phyloP scores from a whole-genome alignment of 2,888 invertebrate genomes.

The Erpobdella octoculata region DNA sequence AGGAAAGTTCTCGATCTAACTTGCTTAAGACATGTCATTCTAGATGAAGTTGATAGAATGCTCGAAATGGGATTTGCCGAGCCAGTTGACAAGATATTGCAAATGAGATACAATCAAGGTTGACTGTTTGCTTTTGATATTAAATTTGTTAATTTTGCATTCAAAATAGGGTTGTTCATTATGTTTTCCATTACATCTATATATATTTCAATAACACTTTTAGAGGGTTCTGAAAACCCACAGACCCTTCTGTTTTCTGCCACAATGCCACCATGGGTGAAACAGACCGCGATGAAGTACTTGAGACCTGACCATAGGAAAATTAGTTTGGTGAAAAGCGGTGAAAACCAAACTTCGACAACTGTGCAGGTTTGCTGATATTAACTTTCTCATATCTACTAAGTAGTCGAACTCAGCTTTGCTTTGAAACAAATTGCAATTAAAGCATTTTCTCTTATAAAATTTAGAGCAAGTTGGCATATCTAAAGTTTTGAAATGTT shows the following conservation, averaged over 20 bases:
- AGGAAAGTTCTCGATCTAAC: slow-evolving; percentile 41
- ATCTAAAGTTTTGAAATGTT: too few relatives aligned
- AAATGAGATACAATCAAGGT: slow-evolving; percentile 41
- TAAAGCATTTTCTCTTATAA: too few relatives aligned
- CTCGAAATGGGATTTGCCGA: slow-evolving; percentile 51
- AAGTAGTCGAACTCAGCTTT: too few relatives aligned
- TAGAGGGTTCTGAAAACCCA: too few relatives aligned
- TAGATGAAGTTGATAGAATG: slow-evolving; percentile 51
- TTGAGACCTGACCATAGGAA: slow-evolving; percentile 41
- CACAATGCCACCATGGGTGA: slow-evolving; percentile 49
- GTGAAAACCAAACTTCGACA: slow-evolving; percentile 41
- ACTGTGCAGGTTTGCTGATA: slow-evolving; percentile 47
- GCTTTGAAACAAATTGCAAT: too few relatives aligned
- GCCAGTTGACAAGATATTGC: slow-evolving; percentile 45
- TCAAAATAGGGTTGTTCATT: too few relatives aligned
- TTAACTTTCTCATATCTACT: too few relatives aligned
- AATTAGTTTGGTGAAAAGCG: slow-evolving; percentile 43
- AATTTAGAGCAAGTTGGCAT: too few relatives aligned
- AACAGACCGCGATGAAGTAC: slow-evolving; percentile 44
- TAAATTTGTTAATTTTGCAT: too few relatives aligned
- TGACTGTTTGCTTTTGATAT: neutral
- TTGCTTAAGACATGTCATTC: slow-evolving; percentile 44
- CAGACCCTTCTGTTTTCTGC: slow-evolving; percentile 51
- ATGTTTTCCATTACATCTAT: too few relatives aligned
- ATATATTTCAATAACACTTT: too few relatives aligned